Base-by-base conservation (phyloP, 2,888 invertebrate genomes). In the Lasioglossum malachurum region DNA sequence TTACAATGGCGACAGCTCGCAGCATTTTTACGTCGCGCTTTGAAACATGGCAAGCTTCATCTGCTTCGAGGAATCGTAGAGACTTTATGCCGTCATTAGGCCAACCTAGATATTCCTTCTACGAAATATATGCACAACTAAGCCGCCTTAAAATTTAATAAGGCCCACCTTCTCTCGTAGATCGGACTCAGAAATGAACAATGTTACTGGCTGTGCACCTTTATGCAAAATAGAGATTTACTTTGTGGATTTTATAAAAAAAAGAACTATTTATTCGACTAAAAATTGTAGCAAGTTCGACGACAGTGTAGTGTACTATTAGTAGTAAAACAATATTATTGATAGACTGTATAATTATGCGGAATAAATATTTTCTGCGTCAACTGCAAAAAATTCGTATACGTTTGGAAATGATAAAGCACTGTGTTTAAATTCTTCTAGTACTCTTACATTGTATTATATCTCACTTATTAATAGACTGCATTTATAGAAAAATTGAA, bases 41-140 rank as follows among this genome's bases (percentile, higher is more conserved):
- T n/a, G 75, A 78, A 76, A 60, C 31, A 64, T 19, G n/a, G 38
- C n/a, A 60, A 83, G 31, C 38, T 67, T 78, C 49, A 53, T 75
- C 38, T 16, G 38, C 19, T 44, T n/a, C 23, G 60, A 19, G 31
- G 57, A 46, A 49, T 76, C 80, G 57, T 74, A 80, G 80, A 80
- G 31, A 41, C 41, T 80, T 82, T 78, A 77, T 27, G 53, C 10
- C 16, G 57, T 19, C 60, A 49, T 80, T 80, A 74, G 38, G 27
- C n/a, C 44, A 31, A 31, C 35, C 60, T 12, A 60, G 27, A 69
- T 38, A 69, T 73, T 14, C 19, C 31, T 44, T 0, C 8, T n/a
- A 10, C 23, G 14, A 16, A 10, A 16, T 19, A 46, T 16, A 38
- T n/a, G n/a, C n/a, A n/a, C 19, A 69, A 53, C 23, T 38, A 38